Evolutionary conservation across 2,797 vertebrate species (phyloP).

Genomic region (Brotogeris chrysoptera): DNA sequence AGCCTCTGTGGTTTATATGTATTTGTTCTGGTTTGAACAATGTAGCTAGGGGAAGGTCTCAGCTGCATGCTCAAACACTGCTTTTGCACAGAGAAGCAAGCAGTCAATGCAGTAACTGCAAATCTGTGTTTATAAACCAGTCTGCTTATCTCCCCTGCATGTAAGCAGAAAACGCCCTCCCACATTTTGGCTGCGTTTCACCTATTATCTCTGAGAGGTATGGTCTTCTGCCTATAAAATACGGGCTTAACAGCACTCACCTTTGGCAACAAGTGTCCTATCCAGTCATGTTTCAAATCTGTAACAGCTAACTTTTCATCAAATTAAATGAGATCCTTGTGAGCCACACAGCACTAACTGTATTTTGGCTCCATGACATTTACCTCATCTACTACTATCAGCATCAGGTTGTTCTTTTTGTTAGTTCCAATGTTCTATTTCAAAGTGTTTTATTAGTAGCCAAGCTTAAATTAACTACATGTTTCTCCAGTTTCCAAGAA

Average conservation of each 20-base stretch:
- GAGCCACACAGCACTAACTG: neutral
- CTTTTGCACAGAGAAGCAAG: rapidly evolving
- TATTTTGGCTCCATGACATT: neutral
- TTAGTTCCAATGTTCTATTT: conserved; percentile 21
- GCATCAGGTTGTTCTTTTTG: neutral
- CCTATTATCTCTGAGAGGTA: conserved; percentile 6
- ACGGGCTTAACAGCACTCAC: neutral
- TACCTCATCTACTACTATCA: neutral
- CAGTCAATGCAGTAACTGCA: neutral
- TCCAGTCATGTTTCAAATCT: neutral
- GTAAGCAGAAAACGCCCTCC: neutral
- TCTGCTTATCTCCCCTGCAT: neutral
- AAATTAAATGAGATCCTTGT: neutral
- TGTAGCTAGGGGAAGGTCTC: neutral
- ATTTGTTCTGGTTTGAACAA: neutral
- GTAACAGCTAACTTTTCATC: neutral
- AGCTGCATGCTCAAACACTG: neutral
- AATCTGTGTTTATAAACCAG: rapidly evolving
- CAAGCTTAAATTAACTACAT: conserved; percentile 14
- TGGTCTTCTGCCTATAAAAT: neutral
- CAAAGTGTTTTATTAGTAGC: conserved; percentile 2
- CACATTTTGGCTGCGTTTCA: neutral
- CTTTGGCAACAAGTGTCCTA: neutral
- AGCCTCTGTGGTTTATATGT: rapidly evolving
- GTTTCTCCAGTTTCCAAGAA: neutral